Evolutionary conservation across 2,113 vertebrate species (phyloP).

Genomic region (Dasyornis broadbenti): DNA sequence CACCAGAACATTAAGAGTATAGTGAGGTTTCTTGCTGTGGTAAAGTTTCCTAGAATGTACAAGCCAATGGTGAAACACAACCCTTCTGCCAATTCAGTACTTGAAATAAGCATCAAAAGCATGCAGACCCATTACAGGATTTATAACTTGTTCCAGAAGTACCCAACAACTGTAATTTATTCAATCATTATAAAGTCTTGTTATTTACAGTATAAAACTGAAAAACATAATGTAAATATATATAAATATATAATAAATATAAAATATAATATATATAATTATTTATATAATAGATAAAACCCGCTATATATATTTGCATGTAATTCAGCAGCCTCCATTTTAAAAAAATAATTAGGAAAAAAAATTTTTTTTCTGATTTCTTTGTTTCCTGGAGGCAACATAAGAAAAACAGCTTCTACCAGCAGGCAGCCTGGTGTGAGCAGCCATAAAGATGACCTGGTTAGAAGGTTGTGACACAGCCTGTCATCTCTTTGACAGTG

Average conservation of each 20-base stretch:
- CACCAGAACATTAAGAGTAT: not conserved
- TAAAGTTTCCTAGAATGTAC: not conserved
- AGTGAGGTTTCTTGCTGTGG: not conserved
- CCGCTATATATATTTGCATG: not conserved
- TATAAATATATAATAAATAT: not conserved
- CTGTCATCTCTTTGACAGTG: not conserved
- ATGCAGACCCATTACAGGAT: not conserved
- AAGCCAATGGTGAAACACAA: not conserved
- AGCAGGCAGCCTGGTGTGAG: not conserved
- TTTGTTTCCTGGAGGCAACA: not conserved
- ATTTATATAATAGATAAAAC: not conserved
- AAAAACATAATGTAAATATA: not conserved
- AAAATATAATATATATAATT: not conserved
- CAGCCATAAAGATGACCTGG: not conserved
- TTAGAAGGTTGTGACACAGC: not conserved
- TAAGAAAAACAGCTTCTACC: not conserved
- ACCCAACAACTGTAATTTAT: not conserved
- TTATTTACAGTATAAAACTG: not conserved
- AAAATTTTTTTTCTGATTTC: not conserved
- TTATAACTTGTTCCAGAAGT: not conserved
- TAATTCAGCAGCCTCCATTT: not conserved
- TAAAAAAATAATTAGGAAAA: not conserved
- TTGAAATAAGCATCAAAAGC: not conserved
- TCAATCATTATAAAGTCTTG: not conserved
- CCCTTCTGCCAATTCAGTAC: not conserved